A percentile compares a stretch with the other conserved stretches of the same genome.
phyloP scores from a whole-genome alignment of 2,797 vertebrate species.

The Hemitrygon akajei region DNA sequence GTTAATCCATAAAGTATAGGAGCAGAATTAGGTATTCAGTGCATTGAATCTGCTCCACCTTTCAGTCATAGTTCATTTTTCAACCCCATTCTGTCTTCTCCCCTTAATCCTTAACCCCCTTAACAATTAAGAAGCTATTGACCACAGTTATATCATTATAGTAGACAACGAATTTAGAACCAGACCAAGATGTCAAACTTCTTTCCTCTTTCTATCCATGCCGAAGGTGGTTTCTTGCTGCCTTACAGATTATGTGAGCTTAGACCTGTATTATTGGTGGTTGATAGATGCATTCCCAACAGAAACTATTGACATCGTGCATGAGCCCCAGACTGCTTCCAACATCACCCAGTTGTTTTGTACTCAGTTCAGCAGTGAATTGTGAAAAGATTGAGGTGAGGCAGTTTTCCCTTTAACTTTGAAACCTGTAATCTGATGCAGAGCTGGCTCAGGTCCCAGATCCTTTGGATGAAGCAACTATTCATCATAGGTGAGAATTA shows the following conservation, averaged over 20 bases:
- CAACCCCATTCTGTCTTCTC: no score
- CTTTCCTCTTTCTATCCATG: background rate
- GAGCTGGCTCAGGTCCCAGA: background rate
- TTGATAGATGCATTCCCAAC: background rate
- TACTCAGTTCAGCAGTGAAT: background rate
- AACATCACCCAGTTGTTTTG: no score
- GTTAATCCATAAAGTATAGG: no score
- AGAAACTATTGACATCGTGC: no score
- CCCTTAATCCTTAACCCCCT: no score
- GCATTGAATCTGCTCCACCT: no score
- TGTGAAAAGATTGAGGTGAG: background rate
- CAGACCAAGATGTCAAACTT: background rate
- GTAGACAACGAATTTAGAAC: background rate
- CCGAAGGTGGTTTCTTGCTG: background rate
- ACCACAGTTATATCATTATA: background rate
- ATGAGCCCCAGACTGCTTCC: background rate
- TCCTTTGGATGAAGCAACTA: background rate
- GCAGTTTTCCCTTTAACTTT: background rate
- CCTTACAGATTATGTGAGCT: background rate
- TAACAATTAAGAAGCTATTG: background rate
- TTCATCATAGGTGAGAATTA: background rate
- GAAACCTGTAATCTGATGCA: background rate
- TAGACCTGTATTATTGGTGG: background rate
- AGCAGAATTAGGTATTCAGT: no score
- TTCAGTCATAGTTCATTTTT: no score